A percentile compares a stretch with the other conserved stretches of the same genome.
Evolutionary conservation across 2,113 vertebrate genomes (phyloP).

Genomic region (Microcebus griseorufus): DNA sequence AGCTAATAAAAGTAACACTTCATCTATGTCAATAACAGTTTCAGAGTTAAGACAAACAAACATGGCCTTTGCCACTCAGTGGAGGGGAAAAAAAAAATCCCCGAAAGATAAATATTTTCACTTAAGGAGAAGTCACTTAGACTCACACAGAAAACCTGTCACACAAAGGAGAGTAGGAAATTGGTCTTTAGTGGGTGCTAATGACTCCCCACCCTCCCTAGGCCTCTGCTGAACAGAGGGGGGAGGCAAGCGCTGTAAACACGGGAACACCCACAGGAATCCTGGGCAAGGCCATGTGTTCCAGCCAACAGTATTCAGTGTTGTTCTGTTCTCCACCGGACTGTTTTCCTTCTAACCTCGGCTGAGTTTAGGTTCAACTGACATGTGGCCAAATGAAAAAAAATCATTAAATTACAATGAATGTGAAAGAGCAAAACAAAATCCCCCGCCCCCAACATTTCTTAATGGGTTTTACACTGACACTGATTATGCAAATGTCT

Average conservation of each 20-base stretch:
- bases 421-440: slow-evolving; percentile 69
- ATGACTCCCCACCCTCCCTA: neutral
- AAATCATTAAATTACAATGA: slow-evolving; percentile 25
- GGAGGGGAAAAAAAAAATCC: slow-evolving; percentile 33
- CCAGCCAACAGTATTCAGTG: accelerated
- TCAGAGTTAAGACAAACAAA: slow-evolving; percentile 80
- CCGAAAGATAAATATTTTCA: slow-evolving; percentile 72
- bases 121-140: slow-evolving; percentile 51
- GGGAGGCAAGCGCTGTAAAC: neutral
- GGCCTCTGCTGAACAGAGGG: neutral
- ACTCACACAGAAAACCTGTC: slow-evolving; percentile 48
- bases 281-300: neutral
- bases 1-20: slow-evolving; percentile 78
- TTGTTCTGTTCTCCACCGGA: neutral
- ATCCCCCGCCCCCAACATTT: slow-evolving; percentile 57
- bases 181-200: slow-evolving; percentile 20
- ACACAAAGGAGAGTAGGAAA: slow-evolving; percentile 34
- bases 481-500: slow-evolving; percentile 50
- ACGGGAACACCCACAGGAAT: neutral
- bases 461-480: slow-evolving; percentile 56
- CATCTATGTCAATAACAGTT: slow-evolving; percentile 77
- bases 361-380: slow-evolving; percentile 67
- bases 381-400: slow-evolving; percentile 63
- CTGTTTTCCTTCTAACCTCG: slow-evolving; percentile 56
- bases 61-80: slow-evolving; percentile 54